Evolutionary conservation across 2,888 invertebrate genomes (phyloP).

Genomic region (Drosophila phalerata): DNA sequence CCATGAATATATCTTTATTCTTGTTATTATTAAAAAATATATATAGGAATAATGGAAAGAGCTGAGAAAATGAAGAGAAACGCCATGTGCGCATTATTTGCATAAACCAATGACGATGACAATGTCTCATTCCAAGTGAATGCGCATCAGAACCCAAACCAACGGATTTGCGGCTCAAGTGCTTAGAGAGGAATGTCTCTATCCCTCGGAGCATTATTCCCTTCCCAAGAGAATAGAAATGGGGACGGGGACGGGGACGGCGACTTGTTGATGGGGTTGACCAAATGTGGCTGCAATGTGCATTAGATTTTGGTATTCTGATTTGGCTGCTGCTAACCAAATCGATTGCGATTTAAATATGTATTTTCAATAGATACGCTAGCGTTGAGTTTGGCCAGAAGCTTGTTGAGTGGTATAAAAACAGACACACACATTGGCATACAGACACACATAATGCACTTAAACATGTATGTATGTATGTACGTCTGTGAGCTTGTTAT

Average conservation of each 20-base stretch:
- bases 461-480: slow-evolving; percentile 40
- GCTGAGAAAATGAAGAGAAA: slow-evolving; percentile 20
- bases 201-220: background rate
- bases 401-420: slow-evolving; percentile 43
- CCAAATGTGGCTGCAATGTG: slow-evolving; percentile 46
- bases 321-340: slow-evolving; percentile 28
- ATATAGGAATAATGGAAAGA: slow-evolving; percentile 24
- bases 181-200: slow-evolving; percentile 37
- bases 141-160: slow-evolving; percentile 48
- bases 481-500: slow-evolving; percentile 14
- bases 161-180: slow-evolving; percentile 68
- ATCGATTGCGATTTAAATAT: slow-evolving; percentile 75
- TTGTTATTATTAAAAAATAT: slow-evolving; percentile 30
- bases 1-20: background rate
- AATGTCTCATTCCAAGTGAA: slow-evolving; percentile 58
- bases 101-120: slow-evolving; percentile 63
- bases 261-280: slow-evolving; percentile 74
- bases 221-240: background rate
- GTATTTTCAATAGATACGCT: slow-evolving; percentile 62
- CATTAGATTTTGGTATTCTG: slow-evolving; percentile 13
- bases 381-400: slow-evolving; percentile 19
- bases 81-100: slow-evolving; percentile 67
- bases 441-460: slow-evolving; percentile 61
- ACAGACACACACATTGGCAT: slow-evolving; percentile 18
- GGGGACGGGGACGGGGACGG: slow-evolving; percentile 37